A percentile compares a stretch with the other conserved stretches of the same genome.
These are phyloP conservation scores for Agrotis exclamationis DNA, from an alignment of 2,888 invertebrate genomes.

Conservation along the genomic window DNA sequence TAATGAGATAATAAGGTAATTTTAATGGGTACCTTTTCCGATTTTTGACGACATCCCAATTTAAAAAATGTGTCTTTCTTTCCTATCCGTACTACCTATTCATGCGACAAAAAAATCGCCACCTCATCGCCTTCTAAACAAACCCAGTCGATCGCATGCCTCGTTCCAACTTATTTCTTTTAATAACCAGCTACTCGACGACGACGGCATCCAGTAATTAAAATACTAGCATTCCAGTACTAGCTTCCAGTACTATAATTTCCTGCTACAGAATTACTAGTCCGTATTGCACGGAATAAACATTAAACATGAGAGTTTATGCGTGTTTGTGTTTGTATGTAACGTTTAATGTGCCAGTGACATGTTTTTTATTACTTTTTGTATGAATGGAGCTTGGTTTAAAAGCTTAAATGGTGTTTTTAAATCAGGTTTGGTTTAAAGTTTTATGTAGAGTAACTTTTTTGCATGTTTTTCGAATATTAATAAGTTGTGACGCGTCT, in stretches of 20 bases:
- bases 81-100: too few relatives aligned
- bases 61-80: background rate
- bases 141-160: constrained; percentile 20
- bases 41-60: too few relatives aligned
- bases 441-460: constrained; percentile 1
- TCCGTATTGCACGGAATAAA: constrained; percentile 24
- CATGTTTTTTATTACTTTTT: constrained; percentile 30
- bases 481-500: background rate
- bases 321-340: constrained; percentile 39
- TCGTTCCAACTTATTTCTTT: constrained; percentile 42
- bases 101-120: constrained; percentile 11
- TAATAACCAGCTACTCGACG: constrained; percentile 38
- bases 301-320: constrained; percentile 33
- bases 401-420: constrained; percentile 30
- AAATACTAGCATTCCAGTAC: constrained; percentile 44
- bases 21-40: too few relatives aligned
- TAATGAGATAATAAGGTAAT: background rate
- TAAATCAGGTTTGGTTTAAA: constrained; percentile 9
- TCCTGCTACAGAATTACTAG: constrained; percentile 56
- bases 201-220: constrained; percentile 50
- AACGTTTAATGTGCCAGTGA: constrained; percentile 29
- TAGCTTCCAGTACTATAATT: constrained; percentile 41
- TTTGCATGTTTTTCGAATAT: background rate
- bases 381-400: constrained; percentile 18
- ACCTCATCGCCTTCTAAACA: background rate